Base-by-base conservation (phyloP, 1,140 invertebrate genomes). In the Brachystomella parvula region DNA sequence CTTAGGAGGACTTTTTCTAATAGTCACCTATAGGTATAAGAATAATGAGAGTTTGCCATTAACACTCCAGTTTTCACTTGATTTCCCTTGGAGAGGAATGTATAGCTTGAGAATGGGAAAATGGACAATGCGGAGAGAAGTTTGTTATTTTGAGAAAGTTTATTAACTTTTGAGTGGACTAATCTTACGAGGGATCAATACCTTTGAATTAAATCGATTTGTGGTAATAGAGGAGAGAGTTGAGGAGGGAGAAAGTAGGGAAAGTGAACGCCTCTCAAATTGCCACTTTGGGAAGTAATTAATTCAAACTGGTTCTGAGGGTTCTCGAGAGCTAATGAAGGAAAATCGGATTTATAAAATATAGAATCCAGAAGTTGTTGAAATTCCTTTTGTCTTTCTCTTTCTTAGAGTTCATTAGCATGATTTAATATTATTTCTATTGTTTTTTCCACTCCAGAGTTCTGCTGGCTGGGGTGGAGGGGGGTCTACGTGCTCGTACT, bases 121-220 rank as follows among this genome's bases (percentile, higher is more conserved):
- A 53, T 15, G 49, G 49, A 53, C 12, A 24, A 53, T 17, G 21
- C 24, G 49, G 49, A 53, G 15, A 53, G 24, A 53, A 24, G 12
- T 6, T 53, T 26, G 49, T 53, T 53, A 17, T 53, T 26, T 26
- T 15, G 6, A 26, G 49, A 53, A 24, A n/a, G n/a, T n/a, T n/a
- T n/a, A 53, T 53, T 53, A 53, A 53, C 12, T 53, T 53, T 53
- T 53, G 3, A 53, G 21, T 26, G 49, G 49, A 24, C 12, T 53
- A 53, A 53, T 53, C 49, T 17, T 53, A 17, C 49, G 21, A 15
- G 49, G 49, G 24, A 19, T 53, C 49, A 24, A 53, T 53, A 53
- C 12, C 12, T 53, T 53, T 53, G 49, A 53, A 53, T 53, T 24
- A 6, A 53, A 53, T 53, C 49, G 49, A 53, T 53, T 53, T 53